A percentile compares a stretch with the other conserved stretches of the same genome.
Evolutionary conservation across 2,888 invertebrate genomes (phyloP).

Genomic region (Clivina fossor): DNA sequence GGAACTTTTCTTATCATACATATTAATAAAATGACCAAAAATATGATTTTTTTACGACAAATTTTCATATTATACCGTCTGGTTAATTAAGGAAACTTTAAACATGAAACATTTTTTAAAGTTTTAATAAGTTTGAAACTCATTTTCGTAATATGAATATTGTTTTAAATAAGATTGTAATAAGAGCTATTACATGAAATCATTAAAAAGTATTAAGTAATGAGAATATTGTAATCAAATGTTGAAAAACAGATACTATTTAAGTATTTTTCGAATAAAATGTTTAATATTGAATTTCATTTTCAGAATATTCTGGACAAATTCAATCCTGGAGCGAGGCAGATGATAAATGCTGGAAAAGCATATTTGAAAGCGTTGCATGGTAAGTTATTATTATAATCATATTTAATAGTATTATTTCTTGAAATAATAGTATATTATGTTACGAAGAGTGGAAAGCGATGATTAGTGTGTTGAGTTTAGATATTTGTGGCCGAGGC

Average conservation of each 20-base stretch:
- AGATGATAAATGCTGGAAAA: conserved; percentile 91
- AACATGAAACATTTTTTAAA: too few relatives aligned
- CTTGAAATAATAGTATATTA: too few relatives aligned
- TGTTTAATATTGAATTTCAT: conserved; percentile 5
- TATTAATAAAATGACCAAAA: conserved; percentile 15
- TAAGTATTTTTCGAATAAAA: not conserved
- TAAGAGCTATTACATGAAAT: too few relatives aligned
- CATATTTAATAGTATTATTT: conserved; percentile 9
- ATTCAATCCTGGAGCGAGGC: conserved; percentile 92
- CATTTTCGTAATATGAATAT: too few relatives aligned
- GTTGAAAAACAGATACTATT: too few relatives aligned
- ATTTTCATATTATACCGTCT: not conserved
- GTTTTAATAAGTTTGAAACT: too few relatives aligned
- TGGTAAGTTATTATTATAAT: conserved; percentile 65
- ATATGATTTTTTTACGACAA: conserved; percentile 21
- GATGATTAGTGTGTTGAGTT: too few relatives aligned
- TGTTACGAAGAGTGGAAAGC: too few relatives aligned
- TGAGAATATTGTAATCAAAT: too few relatives aligned
- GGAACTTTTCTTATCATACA: conserved; percentile 20
- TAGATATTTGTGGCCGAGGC: too few relatives aligned
- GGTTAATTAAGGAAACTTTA: conserved; percentile 16
- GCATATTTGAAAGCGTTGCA: conserved; percentile 92
- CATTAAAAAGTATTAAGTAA: too few relatives aligned
- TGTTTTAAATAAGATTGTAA: too few relatives aligned
- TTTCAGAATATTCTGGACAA: conserved; percentile 95